Percentiles rank a stretch among this genome's conserved stretches.
Conservation (phyloP, 2,113 vertebrate genomes). For the Vicugna pacos region DNA sequence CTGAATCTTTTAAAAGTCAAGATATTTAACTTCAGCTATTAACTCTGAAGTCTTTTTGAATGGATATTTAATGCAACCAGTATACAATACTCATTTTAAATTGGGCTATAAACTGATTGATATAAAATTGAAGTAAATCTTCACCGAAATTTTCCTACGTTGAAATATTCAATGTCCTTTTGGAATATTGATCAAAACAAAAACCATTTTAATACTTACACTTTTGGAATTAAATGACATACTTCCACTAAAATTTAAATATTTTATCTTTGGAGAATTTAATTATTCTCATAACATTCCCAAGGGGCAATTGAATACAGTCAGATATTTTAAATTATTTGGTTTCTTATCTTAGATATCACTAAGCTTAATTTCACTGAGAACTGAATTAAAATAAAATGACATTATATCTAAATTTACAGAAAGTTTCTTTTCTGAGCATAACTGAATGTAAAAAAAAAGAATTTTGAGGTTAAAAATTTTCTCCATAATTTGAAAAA, state of each 20-base stretch:
- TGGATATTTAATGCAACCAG: not conserved
- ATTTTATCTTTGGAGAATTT: slow-evolving; percentile 13
- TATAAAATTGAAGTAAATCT: slow-evolving; percentile 46
- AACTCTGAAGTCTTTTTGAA: not conserved
- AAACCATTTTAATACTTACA: not conserved
- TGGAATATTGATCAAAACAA: not conserved
- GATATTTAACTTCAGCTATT: not conserved
- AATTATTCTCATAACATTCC: slow-evolving; percentile 9
- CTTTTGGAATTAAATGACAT: not conserved
- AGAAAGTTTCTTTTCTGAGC: not conserved
- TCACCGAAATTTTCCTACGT: not conserved
- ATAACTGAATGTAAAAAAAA: not conserved
- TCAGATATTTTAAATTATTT: slow-evolving; percentile 42
- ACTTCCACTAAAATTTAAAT: slow-evolving; percentile 17
- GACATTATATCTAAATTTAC: not conserved
- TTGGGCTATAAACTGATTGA: not conserved
- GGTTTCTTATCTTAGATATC: not conserved
- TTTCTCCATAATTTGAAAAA: not conserved
- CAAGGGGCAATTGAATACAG: not conserved
- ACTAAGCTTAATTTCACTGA: not conserved
- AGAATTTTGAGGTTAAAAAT: not conserved
- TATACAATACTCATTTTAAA: not conserved
- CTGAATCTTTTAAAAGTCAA: not conserved
- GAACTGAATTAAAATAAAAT: slow-evolving; percentile 31
- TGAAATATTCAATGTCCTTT: slow-evolving; percentile 25